Evolutionary conservation across 2,113 vertebrate species (phyloP), one percentile per base, ranked within the genome.

Genomic region (Heliornis fulica): DNA sequence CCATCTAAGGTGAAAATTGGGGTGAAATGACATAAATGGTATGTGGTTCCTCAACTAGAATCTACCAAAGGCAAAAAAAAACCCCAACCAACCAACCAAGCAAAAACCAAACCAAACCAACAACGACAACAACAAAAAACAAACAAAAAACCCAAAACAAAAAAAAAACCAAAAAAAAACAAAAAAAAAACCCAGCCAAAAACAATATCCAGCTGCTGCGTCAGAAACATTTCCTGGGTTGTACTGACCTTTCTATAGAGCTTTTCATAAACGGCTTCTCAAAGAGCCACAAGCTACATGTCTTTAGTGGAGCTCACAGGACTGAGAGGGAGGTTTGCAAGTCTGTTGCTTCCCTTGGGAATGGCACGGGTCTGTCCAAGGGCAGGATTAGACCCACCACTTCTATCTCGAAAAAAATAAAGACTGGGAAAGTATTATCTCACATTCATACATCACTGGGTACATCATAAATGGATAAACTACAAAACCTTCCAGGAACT

Each of bases 171-270:
- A n/a, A n/a, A n/a, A n/a, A n/a, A 45, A 45, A 45, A 14, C 45
- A 18, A 19, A 12, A 45, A 45, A 51, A 50, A 25, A 22, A 50
- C 48, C 48, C 46, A 46, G 46, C 48, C 46, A 25, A 15, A 25
- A 51, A 51, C 50, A 50, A 91, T 75, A 66, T 69, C 88, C 34
- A 56, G 15, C 70, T 82, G 53, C 57, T 74, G 34, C 60, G 88
- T 83, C 82, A 91, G 63, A 96, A 81, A 80, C 1, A 21, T 86
- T 92, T 96, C 75, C 70, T 93, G 65, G 54, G 45, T 32, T 50
- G 15, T 84, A 86, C 7, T 68, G 66, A 75, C 59, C 59, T 95
- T 88, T 93, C 61, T 59, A 31, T 11, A 90, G 36, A 86, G 80
- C 38, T 82, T 84, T 96, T 87, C 46, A 68, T 57, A 40, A 77